These are phyloP conservation scores for Pionites leucogaster DNA, from an alignment of 2,113 vertebrate genomes.

Conservation along the genomic window DNA sequence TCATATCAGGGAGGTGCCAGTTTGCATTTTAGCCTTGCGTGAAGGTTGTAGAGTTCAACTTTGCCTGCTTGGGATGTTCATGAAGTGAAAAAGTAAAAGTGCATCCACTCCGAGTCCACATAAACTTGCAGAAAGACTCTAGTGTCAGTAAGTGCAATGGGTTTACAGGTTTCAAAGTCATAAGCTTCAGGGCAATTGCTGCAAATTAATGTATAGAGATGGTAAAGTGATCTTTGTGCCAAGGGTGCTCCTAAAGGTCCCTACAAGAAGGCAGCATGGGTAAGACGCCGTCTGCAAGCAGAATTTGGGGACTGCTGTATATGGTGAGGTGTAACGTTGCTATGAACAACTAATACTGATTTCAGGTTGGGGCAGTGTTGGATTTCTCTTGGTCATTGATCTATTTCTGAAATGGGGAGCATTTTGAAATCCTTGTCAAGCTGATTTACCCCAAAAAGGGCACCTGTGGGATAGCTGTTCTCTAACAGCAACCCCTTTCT, in stretches of 20 bases:
- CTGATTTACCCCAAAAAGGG: background rate
- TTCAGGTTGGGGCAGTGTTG: background rate
- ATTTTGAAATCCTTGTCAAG: background rate
- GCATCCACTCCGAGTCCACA: background rate
- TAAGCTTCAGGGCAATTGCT: background rate
- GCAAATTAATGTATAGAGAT: background rate
- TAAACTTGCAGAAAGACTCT: background rate
- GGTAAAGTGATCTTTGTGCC: background rate
- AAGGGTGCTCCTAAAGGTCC: background rate
- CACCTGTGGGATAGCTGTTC: background rate
- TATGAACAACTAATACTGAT: background rate
- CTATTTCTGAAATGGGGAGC: background rate
- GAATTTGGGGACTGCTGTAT: background rate
- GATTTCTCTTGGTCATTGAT: background rate
- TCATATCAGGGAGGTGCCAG: background rate
- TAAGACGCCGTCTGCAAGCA: background rate
- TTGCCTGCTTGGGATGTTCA: background rate
- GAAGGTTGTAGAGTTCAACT: background rate
- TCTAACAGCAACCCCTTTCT: background rate
- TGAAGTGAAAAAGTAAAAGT: background rate
- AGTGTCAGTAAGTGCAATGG: background rate
- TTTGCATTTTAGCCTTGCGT: background rate
- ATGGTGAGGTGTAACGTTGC: background rate
- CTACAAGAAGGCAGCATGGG: background rate
- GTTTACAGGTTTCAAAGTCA: background rate